Evolutionary conservation across 1,140 invertebrate genomes (phyloP).

Genomic region (Chymomyza costata): DNA sequence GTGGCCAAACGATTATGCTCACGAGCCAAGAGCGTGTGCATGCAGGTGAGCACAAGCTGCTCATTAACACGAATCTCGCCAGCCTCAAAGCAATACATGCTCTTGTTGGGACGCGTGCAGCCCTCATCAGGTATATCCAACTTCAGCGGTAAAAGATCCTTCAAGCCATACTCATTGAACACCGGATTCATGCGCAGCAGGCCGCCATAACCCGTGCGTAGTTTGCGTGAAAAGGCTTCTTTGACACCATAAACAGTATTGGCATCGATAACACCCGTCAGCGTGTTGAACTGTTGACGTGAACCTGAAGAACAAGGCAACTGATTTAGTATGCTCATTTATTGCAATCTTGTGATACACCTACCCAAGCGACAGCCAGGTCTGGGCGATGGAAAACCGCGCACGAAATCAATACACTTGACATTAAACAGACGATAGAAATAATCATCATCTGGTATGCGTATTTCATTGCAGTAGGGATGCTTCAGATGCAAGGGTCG

Average conservation of each 20-base stretch:
- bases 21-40: conserved; percentile 92
- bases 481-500: conserved; percentile 86
- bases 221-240: conserved; percentile 85
- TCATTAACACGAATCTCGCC: conserved; percentile 96
- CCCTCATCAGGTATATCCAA: conserved; percentile 93
- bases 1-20: conserved; percentile 92
- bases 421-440: conserved; percentile 91
- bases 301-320: conserved; percentile 77
- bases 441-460: conserved; percentile 92
- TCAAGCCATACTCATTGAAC: conserved; percentile 90
- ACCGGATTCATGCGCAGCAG: conserved; percentile 91
- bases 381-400: conserved; percentile 88
- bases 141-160: conserved; percentile 92
- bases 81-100: conserved; percentile 94
- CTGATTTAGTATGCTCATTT: too few species aligned
- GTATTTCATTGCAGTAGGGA: conserved; percentile 94
- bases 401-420: conserved; percentile 90
- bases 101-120: conserved; percentile 90
- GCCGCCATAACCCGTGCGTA: conserved; percentile 86
- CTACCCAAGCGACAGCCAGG: conserved; percentile 88
- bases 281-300: conserved; percentile 86
- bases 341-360: conserved; percentile 19
- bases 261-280: conserved; percentile 83
- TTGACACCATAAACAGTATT: conserved; percentile 89
- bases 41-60: conserved; percentile 91